A percentile compares a stretch with the other conserved stretches of the same genome.
phyloP scores from a whole-genome alignment of 1,140 invertebrate species.

The Leptinotarsa lineolata region DNA sequence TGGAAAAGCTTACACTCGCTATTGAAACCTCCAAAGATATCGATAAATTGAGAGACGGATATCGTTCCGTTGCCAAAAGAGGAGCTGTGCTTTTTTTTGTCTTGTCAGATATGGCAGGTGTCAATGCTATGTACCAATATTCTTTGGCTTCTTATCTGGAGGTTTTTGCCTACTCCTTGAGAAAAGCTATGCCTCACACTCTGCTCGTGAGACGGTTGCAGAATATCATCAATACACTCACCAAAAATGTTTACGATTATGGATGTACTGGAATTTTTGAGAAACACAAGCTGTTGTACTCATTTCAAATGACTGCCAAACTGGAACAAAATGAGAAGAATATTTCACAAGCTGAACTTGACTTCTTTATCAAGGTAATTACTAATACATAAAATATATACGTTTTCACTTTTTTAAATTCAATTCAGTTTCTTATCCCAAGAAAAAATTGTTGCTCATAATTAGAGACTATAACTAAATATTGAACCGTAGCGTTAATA shows the following conservation, averaged over 20 bases:
- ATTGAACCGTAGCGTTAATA: no score
- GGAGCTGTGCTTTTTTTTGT: constrained; percentile 90
- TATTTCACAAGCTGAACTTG: constrained; percentile 73
- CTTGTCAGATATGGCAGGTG: constrained; percentile 79
- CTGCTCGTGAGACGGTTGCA: constrained; percentile 70
- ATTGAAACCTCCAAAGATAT: constrained; percentile 76
- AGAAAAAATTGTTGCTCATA: no score
- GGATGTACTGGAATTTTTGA: constrained; percentile 92
- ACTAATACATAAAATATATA: neutral
- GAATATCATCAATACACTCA: constrained; percentile 84
- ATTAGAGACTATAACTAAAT: no score
- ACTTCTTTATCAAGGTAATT: constrained; percentile 81
- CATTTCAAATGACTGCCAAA: constrained; percentile 86
- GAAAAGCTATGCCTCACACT: constrained; percentile 77
- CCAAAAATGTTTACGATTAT: constrained; percentile 85
- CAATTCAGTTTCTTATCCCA: no score
- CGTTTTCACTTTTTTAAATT: no score
- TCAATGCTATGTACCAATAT: constrained; percentile 92
- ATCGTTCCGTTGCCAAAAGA: constrained; percentile 77
- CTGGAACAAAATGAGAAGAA: constrained; percentile 70
- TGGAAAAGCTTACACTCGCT: constrained; percentile 71
- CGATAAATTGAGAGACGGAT: constrained; percentile 79
- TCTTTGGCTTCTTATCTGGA: constrained; percentile 79
- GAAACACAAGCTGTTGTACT: constrained; percentile 85
- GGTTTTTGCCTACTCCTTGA: constrained; percentile 79